A percentile compares a stretch with the other conserved stretches of the same genome.
phyloP scores from a whole-genome alignment of 2,113 vertebrate genomes.

The Rhinichthys klamathensis region DNA sequence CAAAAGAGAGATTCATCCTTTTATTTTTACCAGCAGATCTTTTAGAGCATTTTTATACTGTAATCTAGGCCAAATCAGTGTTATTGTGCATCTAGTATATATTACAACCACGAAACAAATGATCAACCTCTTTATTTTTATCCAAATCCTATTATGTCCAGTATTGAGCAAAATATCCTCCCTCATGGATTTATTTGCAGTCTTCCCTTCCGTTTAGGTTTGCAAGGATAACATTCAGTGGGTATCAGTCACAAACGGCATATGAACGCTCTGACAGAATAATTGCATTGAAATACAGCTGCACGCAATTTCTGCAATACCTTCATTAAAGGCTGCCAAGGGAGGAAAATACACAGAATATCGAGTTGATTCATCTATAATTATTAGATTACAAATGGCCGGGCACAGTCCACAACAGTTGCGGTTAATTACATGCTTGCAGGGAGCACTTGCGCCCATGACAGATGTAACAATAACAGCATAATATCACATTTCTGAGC shows the following conservation, averaged over 20 bases:
- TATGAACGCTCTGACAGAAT: slow-evolving; percentile 66
- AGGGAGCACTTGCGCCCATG: slow-evolving; percentile 50
- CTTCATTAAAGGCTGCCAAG: slow-evolving; percentile 59
- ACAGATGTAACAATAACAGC: slow-evolving; percentile 63
- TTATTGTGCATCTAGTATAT: background rate
- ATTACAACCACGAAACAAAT: slow-evolving; percentile 10
- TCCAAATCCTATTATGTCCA: slow-evolving; percentile 30
- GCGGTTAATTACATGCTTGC: slow-evolving; percentile 57
- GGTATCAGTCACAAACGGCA: slow-evolving; percentile 63
- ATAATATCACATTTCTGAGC: slow-evolving; percentile 50
- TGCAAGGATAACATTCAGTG: slow-evolving; percentile 62
- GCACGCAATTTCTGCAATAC: slow-evolving; percentile 64
- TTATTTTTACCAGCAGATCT: background rate
- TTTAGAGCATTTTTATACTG: background rate
- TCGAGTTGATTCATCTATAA: slow-evolving; percentile 65
- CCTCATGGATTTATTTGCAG: slow-evolving; percentile 57
- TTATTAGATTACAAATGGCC: slow-evolving; percentile 65
- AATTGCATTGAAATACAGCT: slow-evolving; percentile 68
- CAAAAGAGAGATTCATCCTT: background rate
- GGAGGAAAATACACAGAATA: slow-evolving; percentile 54
- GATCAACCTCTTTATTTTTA: slow-evolving; percentile 41
- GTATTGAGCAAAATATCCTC: slow-evolving; percentile 53
- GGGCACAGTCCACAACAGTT: slow-evolving; percentile 50
- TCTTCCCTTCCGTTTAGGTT: slow-evolving; percentile 60
- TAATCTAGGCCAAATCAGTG: background rate